Base-by-base conservation (phyloP, 2,888 invertebrate species). In the Morpho helenor region DNA sequence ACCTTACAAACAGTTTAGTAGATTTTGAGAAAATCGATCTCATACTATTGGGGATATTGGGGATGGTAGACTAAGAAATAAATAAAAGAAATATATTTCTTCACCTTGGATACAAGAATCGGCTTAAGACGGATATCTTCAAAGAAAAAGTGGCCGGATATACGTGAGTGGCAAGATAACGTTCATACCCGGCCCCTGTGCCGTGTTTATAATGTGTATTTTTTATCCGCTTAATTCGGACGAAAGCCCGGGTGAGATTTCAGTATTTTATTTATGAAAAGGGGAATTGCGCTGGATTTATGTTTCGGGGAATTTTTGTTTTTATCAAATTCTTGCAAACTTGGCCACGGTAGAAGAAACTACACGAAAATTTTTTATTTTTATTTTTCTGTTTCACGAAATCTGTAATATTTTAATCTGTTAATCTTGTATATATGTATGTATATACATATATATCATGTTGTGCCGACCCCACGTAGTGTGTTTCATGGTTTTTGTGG, bases 41-140 rank as follows among this genome's bases (percentile, higher is more conserved):
- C 16, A 16, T 16, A 16, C 16, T n/a, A n/a, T n/a, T n/a, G n/a
- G 2, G 16, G 2, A 1, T 16, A 1, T 16, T 16, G 16, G 16
- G 16, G 16, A 16, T 16, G 16, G 16, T 16, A 16, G 16, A 16
- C 16, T 16, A 16, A 16, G 16, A 16, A 16, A 16, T 42, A 42
- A 9, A 43, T 9, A 43, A 43, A 43, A 43, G 42, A 9, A 8
- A 9, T 4, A 43, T 9, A 16, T 43, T 9, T 43, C 9, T 49
- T 54, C 53, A 55, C 52, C 54, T 57, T 49, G 57, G 43, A 49
- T 9, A n/a, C 43, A 44, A 52, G 52, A 52, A 16, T 7, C 22
- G 49, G 51, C 57, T 59, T 44, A 59, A 56, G 56, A 48, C 59
- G 62, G 62, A 62, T 59, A 59, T 62, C 59, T 50, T 41, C 50